phyloP scores from a whole-genome alignment of 2,888 invertebrate genomes.

The Phalera bucephala region DNA sequence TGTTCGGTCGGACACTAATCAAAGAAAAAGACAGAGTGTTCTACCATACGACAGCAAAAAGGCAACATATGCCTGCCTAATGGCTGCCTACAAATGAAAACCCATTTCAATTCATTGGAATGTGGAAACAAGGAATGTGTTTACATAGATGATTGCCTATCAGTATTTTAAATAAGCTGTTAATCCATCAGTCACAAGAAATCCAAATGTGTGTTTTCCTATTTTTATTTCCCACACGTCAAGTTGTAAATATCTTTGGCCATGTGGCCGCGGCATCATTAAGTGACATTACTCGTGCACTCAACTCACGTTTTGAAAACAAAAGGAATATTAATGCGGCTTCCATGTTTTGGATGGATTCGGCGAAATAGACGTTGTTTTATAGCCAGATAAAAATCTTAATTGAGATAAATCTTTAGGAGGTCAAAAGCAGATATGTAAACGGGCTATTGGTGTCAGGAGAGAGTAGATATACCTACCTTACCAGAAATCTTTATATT shows the following conservation, averaged over 20 bases:
- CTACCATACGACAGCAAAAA: no score
- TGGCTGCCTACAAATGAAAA: no score
- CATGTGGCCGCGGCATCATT: constrained; percentile 30
- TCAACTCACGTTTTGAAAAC: constrained; percentile 21
- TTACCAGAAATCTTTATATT: no score
- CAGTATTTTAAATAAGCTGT: constrained; percentile 2
- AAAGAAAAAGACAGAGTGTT: no score
- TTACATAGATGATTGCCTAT: neutral
- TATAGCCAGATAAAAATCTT: constrained; percentile 5
- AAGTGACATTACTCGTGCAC: constrained; percentile 30
- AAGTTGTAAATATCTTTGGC: constrained; percentile 21
- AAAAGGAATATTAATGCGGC: constrained; percentile 8
- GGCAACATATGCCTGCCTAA: no score
- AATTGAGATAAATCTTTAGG: constrained; percentile 7
- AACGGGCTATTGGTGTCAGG: no score
- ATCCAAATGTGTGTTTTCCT: constrained; percentile 24
- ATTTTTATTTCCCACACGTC: constrained; percentile 39
- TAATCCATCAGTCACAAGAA: constrained; percentile 9
- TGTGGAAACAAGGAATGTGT: neutral
- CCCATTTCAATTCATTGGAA: no score
- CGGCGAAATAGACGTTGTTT: constrained; percentile 7
- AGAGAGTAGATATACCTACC: no score
- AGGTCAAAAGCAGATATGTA: constrained; percentile 3
- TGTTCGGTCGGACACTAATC: no score
- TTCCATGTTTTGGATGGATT: neutral